phyloP scores from a whole-genome alignment of 1,140 invertebrate genomes.

The Mamestra configurata region DNA sequence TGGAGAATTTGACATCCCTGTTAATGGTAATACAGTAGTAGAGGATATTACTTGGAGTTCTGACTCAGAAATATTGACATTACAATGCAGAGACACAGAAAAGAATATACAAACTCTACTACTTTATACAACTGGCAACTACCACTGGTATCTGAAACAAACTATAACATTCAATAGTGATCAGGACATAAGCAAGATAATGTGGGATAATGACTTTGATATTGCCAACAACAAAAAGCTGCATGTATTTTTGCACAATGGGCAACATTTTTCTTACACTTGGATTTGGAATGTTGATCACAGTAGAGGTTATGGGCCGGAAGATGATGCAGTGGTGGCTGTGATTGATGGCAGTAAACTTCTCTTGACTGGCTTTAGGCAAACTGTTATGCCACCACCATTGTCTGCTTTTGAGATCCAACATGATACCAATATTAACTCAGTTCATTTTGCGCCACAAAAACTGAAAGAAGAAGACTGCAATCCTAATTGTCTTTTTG shows the following conservation, averaged over 20 bases:
- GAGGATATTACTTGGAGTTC: constrained; percentile 92
- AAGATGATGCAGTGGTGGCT: constrained; percentile 90
- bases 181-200: constrained; percentile 85
- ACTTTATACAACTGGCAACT: constrained; percentile 95
- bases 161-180: constrained; percentile 87
- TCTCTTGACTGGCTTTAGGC: constrained; percentile 92
- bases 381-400: constrained; percentile 94
- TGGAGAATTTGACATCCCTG: constrained; percentile 93
- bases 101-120: constrained; percentile 88
- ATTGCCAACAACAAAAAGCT: constrained; percentile 88
- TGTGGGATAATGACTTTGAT: constrained; percentile 90
- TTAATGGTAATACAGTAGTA: constrained; percentile 88
- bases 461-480: constrained; percentile 54
- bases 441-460: constrained; percentile 89
- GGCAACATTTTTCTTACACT: constrained; percentile 88
- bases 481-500: constrained; percentile 84
- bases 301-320: constrained; percentile 84
- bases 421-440: constrained; percentile 88
- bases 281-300: constrained; percentile 90
- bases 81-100: constrained; percentile 88
- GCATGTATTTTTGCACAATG: constrained; percentile 89
- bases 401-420: constrained; percentile 91
- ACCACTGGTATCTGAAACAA: constrained; percentile 97
- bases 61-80: constrained; percentile 93
- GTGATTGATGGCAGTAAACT: constrained; percentile 94